phyloP scores from a whole-genome alignment of 2,888 invertebrate genomes.

The Drosophila flavopinicola region DNA sequence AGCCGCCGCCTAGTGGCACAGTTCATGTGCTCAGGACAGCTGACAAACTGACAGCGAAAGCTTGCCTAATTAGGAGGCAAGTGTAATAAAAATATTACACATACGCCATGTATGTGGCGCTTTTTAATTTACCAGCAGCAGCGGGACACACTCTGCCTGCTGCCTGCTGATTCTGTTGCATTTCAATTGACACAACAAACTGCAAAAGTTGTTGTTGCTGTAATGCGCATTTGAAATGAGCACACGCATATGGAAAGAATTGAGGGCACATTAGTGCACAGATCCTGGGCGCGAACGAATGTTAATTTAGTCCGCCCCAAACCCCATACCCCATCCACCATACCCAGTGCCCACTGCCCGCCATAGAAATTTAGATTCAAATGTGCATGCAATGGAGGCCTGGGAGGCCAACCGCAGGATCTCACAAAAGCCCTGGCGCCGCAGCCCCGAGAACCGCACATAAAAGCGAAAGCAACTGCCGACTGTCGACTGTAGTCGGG shows the following conservation, averaged over 20 bases:
- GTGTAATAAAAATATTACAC: constrained; percentile 80
- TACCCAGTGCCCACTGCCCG: neutral
- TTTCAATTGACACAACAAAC: constrained; percentile 73
- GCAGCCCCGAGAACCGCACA: constrained; percentile 21
- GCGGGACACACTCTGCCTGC: constrained; percentile 22
- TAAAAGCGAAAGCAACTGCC: constrained; percentile 48
- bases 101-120: constrained; percentile 72
- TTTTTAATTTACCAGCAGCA: constrained; percentile 68
- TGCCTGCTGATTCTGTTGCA: constrained; percentile 58
- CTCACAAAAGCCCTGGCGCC: constrained; percentile 47
- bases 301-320: constrained; percentile 64
- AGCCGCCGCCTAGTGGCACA: constrained; percentile 42
- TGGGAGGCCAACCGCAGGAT: constrained; percentile 47
- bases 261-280: constrained; percentile 74
- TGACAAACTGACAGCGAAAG: constrained; percentile 62
- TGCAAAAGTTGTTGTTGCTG: constrained; percentile 62
- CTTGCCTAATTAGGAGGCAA: constrained; percentile 76
- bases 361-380: constrained; percentile 68
- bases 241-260: constrained; percentile 75
- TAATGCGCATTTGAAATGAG: constrained; percentile 80
- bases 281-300: constrained; percentile 63
- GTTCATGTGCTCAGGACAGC: constrained; percentile 45
- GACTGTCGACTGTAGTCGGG: constrained; percentile 23
- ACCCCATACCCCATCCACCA: no score
- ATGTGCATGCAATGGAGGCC: constrained; percentile 66